Evolutionary conservation across 2,113 vertebrate species (phyloP), one percentile per base, ranked within the genome.

Genomic region (Poeciliopsis turrubarensis): DNA sequence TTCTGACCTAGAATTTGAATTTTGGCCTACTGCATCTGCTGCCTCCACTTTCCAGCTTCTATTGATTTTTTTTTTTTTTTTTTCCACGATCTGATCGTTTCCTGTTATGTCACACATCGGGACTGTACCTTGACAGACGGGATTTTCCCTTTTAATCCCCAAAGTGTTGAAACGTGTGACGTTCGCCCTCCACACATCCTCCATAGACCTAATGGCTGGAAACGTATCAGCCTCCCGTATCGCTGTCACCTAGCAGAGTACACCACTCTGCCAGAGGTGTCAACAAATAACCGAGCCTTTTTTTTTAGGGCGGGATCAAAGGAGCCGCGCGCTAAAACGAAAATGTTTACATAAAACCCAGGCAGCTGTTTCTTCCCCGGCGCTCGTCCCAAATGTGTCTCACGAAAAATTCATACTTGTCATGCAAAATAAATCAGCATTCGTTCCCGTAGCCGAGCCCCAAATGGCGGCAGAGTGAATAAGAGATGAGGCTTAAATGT

Each of bases 391-490:
- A 82, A 91, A 90, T 77, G 68, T 78, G 84, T 86, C 91, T 92
- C 85, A 90, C 86, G 94, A 96, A 93, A 94, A 95, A 95, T 94
- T 95, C 93, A 89, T 93, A 92, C 88, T 94, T 95, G 92, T 93
- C 94, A 94, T 94, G 92, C 93, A 94, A 96, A 96, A 95, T 95
- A 95, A 95, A 95, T 95, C 90, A 94, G 77, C 71, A 73, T 80
- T 86, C 80, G 91, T 93, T 94, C 90, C 86, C 79, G 63, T 87
- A 87, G 93, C 86, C 75, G 77, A 87, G 88, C 87, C 87, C 89
- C 93, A 95, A 95, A 93, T 87, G 74, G 69, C 91, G 92, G 90
- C 84, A 88, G 91, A 94, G 91, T 92, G 94, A 96, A 95, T 94
- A 91, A 91, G 91, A 91, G 78, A 95, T 87, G 87, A 96, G 89